These are phyloP conservation scores for Eilema depressum DNA, from an alignment of 2,888 invertebrate genomes.

Conservation along the genomic window DNA sequence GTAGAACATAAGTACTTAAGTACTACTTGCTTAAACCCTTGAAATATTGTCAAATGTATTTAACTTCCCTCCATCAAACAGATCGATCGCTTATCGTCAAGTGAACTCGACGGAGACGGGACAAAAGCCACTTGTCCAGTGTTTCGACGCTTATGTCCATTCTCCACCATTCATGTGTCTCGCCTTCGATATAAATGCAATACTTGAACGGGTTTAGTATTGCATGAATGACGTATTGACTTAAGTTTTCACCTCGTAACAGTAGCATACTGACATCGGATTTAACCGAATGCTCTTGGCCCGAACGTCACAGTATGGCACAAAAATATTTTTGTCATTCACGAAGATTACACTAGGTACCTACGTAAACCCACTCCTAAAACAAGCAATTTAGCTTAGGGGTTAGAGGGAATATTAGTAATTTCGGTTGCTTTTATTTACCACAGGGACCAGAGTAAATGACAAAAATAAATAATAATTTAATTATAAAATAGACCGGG, in stretches of 20 bases:
- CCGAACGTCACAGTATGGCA: background rate
- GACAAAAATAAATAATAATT: no score
- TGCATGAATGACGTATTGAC: background rate
- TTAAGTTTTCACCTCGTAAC: background rate
- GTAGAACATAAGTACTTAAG: background rate
- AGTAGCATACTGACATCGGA: background rate
- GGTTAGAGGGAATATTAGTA: no score
- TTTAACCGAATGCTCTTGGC: background rate
- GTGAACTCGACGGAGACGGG: slow-evolving; percentile 11
- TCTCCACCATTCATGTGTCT: slow-evolving; percentile 14
- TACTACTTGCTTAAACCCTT: background rate
- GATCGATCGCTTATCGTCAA: slow-evolving; percentile 16
- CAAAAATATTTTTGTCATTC: background rate
- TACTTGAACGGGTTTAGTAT: background rate
- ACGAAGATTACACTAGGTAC: no score
- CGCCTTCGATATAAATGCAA: background rate
- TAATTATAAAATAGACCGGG: no score
- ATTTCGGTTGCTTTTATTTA: no score
- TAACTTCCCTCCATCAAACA: slow-evolving; percentile 4
- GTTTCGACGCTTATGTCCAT: slow-evolving; percentile 11
- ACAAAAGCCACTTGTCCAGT: slow-evolving; percentile 8
- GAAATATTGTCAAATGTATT: slow-evolving; percentile 5
- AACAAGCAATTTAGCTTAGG: no score
- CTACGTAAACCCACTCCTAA: no score
- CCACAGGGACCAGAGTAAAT: no score